Evolutionary conservation across 2,888 invertebrate species (phyloP).

Genomic region (Drosophila acutilabella): DNA sequence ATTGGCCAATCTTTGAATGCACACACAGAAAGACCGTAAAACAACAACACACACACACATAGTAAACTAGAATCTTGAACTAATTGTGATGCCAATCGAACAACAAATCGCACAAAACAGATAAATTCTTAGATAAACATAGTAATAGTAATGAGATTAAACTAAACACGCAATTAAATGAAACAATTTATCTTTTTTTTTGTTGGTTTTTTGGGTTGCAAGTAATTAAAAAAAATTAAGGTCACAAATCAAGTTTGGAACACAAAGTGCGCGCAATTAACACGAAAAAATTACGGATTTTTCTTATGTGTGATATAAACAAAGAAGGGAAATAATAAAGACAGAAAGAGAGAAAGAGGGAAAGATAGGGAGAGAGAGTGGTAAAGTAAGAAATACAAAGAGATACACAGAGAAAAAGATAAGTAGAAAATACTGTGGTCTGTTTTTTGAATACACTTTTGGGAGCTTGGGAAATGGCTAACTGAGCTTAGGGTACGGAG

Average conservation of each 20-base stretch:
- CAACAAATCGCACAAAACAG: slow-evolving; percentile 46
- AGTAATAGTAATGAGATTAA: slow-evolving; percentile 37
- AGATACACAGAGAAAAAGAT: slow-evolving; percentile 30
- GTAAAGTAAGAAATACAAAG: slow-evolving; percentile 27
- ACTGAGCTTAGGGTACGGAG: slow-evolving; percentile 41
- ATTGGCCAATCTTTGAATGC: slow-evolving; percentile 6
- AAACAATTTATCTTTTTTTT: slow-evolving; percentile 37
- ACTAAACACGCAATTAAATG: slow-evolving; percentile 62
- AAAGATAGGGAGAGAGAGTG: slow-evolving; percentile 19
- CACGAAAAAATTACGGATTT: slow-evolving; percentile 41
- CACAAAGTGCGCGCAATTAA: slow-evolving; percentile 60
- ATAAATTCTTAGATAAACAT: slow-evolving; percentile 46
- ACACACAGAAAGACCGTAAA: slow-evolving; percentile 10
- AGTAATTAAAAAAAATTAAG: slow-evolving; percentile 15
- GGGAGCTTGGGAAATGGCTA: slow-evolving; percentile 37
- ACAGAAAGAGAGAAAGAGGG: slow-evolving; percentile 20
- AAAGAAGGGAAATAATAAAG: slow-evolving; percentile 20
- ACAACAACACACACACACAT: slow-evolving; percentile 44
- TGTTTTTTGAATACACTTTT: slow-evolving; percentile 20
- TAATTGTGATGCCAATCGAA: slow-evolving; percentile 28
- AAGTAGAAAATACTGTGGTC: slow-evolving; percentile 49
- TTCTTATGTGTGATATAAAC: slow-evolving; percentile 30
- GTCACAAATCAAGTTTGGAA: slow-evolving; percentile 33
- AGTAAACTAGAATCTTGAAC: slow-evolving; percentile 13
- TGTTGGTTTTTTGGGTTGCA: slow-evolving; percentile 48